phyloP scores from a whole-genome alignment of 2,797 vertebrate species.

The Geotrypetes seraphini region DNA sequence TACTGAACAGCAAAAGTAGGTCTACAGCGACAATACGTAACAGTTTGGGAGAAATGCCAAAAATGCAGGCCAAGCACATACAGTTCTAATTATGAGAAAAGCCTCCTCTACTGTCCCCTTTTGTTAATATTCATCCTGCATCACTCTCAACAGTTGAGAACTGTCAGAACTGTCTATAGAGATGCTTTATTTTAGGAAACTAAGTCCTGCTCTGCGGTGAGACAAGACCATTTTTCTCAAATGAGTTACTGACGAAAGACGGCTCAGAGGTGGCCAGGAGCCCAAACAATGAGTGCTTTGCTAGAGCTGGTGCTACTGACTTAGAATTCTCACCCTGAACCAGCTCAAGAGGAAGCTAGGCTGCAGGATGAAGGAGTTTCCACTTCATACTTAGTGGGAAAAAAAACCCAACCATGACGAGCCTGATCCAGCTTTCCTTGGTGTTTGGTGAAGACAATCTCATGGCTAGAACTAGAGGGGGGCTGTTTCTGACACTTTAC shows the following conservation, averaged over 20 bases:
- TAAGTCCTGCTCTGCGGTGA: constrained; percentile 5
- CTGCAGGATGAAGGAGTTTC: too few relatives aligned
- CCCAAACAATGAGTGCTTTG: not conserved
- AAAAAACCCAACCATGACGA: too few relatives aligned
- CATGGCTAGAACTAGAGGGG: too few relatives aligned
- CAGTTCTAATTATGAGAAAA: not conserved
- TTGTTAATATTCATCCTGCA: not conserved
- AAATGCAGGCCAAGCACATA: not conserved
- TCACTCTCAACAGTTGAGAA: not conserved
- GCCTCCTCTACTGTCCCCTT: not conserved
- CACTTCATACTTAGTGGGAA: too few relatives aligned
- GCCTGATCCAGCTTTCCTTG: too few relatives aligned
- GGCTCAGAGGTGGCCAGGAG: not conserved
- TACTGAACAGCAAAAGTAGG: not conserved
- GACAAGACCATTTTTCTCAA: not conserved
- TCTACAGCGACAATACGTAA: constrained; percentile 6
- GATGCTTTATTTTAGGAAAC: not conserved
- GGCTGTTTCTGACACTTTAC: not conserved
- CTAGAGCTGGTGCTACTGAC: too few relatives aligned
- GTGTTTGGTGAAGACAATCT: not conserved
- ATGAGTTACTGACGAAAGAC: not conserved
- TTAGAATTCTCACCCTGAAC: too few relatives aligned
- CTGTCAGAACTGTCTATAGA: constrained; percentile 1
- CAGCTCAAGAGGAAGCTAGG: too few relatives aligned
- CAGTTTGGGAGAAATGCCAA: not conserved